A percentile compares a stretch with the other conserved stretches of the same genome.
These are phyloP conservation scores for Euplagia quadripunctaria DNA, from an alignment of 2,888 invertebrate species.

Conservation along the genomic window DNA sequence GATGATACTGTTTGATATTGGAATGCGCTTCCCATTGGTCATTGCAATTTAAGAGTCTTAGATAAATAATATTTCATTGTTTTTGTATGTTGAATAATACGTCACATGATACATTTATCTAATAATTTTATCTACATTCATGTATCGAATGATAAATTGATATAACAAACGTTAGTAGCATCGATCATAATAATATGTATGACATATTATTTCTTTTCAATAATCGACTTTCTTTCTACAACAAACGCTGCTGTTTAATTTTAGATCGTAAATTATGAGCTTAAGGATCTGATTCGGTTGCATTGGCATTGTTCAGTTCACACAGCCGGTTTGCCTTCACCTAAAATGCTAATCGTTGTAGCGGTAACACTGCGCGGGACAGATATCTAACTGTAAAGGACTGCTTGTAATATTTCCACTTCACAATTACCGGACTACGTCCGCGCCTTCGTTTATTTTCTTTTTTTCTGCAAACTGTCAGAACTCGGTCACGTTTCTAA, in stretches of 20 bases:
- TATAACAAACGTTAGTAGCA: not conserved
- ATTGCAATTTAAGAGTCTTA: not conserved
- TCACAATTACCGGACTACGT: slow-evolving; percentile 31
- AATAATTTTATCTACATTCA: not conserved
- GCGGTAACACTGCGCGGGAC: slow-evolving; percentile 57
- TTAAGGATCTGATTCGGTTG: slow-evolving; percentile 34
- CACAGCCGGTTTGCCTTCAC: slow-evolving; percentile 78
- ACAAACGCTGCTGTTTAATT: slow-evolving; percentile 8
- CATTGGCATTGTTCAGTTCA: slow-evolving; percentile 28
- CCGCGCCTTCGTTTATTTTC: slow-evolving; percentile 1
- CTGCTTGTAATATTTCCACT: slow-evolving; percentile 45
- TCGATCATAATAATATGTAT: not conserved
- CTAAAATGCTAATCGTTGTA: slow-evolving; percentile 78
- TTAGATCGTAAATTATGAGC: not conserved
- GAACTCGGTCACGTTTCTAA: slow-evolving; percentile 17
- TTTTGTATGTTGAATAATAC: not conserved
- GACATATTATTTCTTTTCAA: slow-evolving; percentile 23
- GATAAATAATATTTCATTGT: not conserved
- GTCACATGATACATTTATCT: slow-evolving; percentile 2
- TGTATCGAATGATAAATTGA: slow-evolving; percentile 2
- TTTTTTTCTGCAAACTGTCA: slow-evolving; percentile 9
- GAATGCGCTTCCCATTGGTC: not conserved
- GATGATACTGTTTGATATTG: not conserved
- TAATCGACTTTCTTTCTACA: slow-evolving; percentile 48
- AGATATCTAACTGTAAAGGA: slow-evolving; percentile 76